Base-by-base conservation (phyloP, 2,888 invertebrate species). In the Harpalus rubripes region DNA sequence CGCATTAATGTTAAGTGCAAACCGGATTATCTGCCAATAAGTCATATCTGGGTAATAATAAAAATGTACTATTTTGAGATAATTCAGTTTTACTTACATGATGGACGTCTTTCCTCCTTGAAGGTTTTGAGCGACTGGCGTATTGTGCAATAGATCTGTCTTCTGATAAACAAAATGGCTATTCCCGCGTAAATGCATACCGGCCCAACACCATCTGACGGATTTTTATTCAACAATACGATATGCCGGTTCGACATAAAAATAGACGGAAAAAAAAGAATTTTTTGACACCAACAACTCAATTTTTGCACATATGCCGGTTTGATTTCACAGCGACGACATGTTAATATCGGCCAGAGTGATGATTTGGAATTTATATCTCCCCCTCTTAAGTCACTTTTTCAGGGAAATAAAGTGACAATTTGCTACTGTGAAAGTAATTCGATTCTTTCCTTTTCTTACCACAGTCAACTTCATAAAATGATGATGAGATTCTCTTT, bases 11-110 rank as follows among this genome's bases (percentile, higher is more conserved):
- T 65, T 65, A 44, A 44, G 44, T 44, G 44, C 44, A 44, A 44
- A 61, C 61, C 61, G 61, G 61, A 61, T 61, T 61, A 61, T 61
- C 61, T 61, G 61, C 61, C 61, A 61, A 61, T 61, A 61, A 61
- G 61, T 61, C 61, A 61, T 61, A 61, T 61, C 61, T 61, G 16
- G 61, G 61, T 61, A 61, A 61, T 58, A 58, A 58, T 58, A 58
- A 58, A 58, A 58, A 58, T 61, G 22, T 61, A 61, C 61, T n/a
- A 61, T 61, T 61, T 16, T 61, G 61, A 61, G 61, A 61, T 61
- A 61, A 61, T 15, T 61, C 61, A 61, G 61, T 61, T 61, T 61
- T 61, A 61, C 16, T 61, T 61, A 15, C 61, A 61, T 61, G 61
- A 61, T 22, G 61, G 61, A 61, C 61, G 61, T 18, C 61, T 61